Evolutionary conservation across 2,113 vertebrate genomes (phyloP).

Genomic region (Natator depressus): DNA sequence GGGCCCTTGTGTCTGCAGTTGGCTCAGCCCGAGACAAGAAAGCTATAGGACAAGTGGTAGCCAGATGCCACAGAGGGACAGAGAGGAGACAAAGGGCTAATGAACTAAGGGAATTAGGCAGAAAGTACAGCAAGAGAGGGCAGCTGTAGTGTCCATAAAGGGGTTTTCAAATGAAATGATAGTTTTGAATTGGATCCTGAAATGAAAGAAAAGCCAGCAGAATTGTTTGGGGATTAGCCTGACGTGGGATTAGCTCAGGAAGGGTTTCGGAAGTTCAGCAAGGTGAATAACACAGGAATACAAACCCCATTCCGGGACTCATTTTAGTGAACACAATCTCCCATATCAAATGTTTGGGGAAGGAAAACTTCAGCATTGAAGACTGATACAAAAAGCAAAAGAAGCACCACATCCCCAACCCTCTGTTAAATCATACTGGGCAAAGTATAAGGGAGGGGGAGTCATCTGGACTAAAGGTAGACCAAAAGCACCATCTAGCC

Average conservation of each 20-base stretch:
- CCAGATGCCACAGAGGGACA: fast-evolving
- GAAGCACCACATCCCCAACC: not conserved
- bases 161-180: not conserved
- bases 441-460: conserved; percentile 41
- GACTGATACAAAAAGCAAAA: not conserved
- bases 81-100: not conserved
- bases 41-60: fast-evolving
- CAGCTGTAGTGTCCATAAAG: not conserved
- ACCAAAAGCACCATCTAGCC: conserved; percentile 40
- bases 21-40: not conserved
- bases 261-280: conserved; percentile 11
- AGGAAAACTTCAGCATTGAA: not conserved
- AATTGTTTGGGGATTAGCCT: not conserved
- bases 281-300: conserved; percentile 45
- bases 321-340: conserved; percentile 11
- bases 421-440: not conserved
- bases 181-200: not conserved
- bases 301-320: conserved; percentile 10
- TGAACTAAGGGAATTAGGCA: not conserved
- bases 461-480: conserved; percentile 43
- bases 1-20: not conserved
- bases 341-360: not conserved
- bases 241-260: not conserved
- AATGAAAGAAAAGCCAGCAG: conserved; percentile 15
- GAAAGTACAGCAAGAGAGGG: fast-evolving